Conservation (phyloP, 2,113 vertebrate genomes). For the Lota lota region DNA sequence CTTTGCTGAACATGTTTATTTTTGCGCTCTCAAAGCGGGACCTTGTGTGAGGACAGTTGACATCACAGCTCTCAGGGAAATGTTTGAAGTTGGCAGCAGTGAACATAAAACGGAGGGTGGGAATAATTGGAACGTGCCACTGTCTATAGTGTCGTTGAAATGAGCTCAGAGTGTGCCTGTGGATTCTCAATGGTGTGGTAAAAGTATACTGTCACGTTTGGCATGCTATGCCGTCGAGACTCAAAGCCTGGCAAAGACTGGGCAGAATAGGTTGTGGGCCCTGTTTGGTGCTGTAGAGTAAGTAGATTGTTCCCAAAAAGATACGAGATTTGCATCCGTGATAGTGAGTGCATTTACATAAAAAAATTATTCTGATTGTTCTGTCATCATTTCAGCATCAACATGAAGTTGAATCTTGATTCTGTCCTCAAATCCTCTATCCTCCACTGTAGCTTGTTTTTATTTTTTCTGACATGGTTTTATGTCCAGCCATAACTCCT, state of each 20-base stretch:
- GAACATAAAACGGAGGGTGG: constrained; percentile 27
- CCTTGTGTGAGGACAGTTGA: constrained; percentile 40
- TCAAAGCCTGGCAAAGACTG: constrained; percentile 25
- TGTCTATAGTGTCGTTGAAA: constrained; percentile 57
- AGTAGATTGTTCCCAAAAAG: too few species aligned
- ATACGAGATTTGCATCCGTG: too few species aligned
- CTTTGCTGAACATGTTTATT: constrained; percentile 25
- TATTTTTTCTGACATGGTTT: too few species aligned
- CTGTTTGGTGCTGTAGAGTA: too few species aligned
- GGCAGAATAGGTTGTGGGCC: background rate
- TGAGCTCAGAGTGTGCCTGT: constrained; percentile 64
- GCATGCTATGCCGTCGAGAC: constrained; percentile 10
- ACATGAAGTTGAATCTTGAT: too few species aligned
- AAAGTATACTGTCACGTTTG: constrained; percentile 53
- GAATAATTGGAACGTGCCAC: constrained; percentile 50
- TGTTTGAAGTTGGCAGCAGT: constrained; percentile 49
- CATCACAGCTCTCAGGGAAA: constrained; percentile 44
- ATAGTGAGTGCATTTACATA: too few species aligned
- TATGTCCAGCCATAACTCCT: too few species aligned
- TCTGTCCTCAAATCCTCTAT: too few species aligned
- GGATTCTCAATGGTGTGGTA: constrained; percentile 54
- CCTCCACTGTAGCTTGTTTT: too few species aligned
- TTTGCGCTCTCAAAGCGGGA: constrained; percentile 54
- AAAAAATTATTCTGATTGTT: too few species aligned
- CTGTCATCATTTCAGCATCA: too few species aligned